phyloP scores from a whole-genome alignment of 2,888 invertebrate species.

The Ophioninae sp. region DNA sequence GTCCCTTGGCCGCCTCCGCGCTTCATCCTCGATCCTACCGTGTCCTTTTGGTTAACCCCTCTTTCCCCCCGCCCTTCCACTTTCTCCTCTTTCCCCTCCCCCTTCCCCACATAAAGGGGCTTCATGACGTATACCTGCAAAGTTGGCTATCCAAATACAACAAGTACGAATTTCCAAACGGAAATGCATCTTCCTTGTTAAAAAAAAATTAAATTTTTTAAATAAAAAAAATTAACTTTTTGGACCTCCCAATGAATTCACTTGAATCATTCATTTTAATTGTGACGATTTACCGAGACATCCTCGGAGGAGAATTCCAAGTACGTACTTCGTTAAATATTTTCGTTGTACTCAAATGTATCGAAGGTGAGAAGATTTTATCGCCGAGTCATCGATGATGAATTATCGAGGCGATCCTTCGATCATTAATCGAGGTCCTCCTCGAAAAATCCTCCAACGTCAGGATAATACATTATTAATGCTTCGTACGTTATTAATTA shows the following conservation, averaged over 20 bases:
- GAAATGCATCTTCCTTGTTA: constrained; percentile 23
- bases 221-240: not conserved
- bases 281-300: constrained; percentile 28
- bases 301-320: constrained; percentile 6
- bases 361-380: not conserved
- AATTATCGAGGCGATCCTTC: not conserved
- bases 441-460: not conserved
- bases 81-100: not conserved
- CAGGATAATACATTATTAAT: not conserved
- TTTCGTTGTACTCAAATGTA: not conserved
- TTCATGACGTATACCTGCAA: constrained; percentile 45
- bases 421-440: not conserved
- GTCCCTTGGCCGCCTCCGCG: constrained; percentile 60
- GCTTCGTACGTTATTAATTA: not conserved
- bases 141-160: constrained; percentile 42
- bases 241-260: constrained; percentile 33
- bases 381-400: not conserved
- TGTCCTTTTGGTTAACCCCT: constrained; percentile 9
- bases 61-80: not conserved
- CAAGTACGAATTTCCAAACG: constrained; percentile 33
- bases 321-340: not conserved
- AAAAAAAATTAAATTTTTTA: constrained; percentile 22
- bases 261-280: constrained; percentile 56
- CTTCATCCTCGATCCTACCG: constrained; percentile 26
- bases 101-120: not conserved